A percentile compares a stretch with the other conserved stretches of the same genome.
These are phyloP conservation scores for Nowickia ferox DNA, from an alignment of 2,888 invertebrate species.

Conservation along the genomic window DNA sequence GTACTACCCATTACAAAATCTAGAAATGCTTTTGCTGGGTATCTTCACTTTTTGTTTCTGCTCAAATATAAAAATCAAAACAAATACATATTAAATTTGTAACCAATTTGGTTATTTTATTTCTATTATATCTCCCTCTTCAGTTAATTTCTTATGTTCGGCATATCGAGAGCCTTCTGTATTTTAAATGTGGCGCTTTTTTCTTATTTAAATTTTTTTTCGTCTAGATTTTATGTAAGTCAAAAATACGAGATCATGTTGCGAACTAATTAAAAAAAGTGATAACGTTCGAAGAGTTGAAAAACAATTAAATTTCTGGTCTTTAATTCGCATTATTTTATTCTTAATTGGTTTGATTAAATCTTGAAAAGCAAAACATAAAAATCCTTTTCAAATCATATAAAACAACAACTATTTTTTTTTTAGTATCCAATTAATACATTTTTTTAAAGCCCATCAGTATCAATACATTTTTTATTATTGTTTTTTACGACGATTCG, in stretches of 20 bases:
- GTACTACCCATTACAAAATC: no score
- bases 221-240: background rate
- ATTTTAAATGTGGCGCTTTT: background rate
- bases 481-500: conserved; percentile 8
- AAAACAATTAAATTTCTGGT: background rate
- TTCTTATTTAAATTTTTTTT: background rate
- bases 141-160: no score
- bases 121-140: no score
- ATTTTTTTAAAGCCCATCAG: background rate
- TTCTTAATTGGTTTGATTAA: no score
- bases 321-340: background rate
- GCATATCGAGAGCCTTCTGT: background rate
- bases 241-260: background rate
- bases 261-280: background rate
- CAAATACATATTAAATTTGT: no score
- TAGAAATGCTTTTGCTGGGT: no score
- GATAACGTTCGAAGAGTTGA: background rate
- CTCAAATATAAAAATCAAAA: no score
- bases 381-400: background rate
- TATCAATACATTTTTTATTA: conserved; percentile 2
- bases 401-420: background rate
- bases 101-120: no score
- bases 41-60: no score
- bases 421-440: conserved; percentile 10
- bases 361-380: background rate